Base-by-base conservation (phyloP, 2,888 invertebrate species). In the Sepiola atlantica region DNA sequence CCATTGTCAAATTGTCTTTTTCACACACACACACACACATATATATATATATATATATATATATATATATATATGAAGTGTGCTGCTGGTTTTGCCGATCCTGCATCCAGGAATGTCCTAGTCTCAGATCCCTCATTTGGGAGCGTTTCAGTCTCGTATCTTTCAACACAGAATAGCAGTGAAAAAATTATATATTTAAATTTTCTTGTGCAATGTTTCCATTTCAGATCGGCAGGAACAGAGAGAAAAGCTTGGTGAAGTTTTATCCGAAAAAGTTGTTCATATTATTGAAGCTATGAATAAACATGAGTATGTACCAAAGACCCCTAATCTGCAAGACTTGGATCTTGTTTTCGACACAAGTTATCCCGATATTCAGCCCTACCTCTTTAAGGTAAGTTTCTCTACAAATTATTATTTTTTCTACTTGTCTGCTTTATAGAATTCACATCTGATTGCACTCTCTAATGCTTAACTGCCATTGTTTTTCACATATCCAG, bases 281-380 rank as follows among this genome's bases (percentile, higher is more conserved):
- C 98, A 99, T 97, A 99, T 99, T 96, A 99, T 99, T 0, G 99
- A 99, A 97, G 98, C 99, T 94, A 99, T 99, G 98, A 99, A 99
- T 97, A 98, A 98, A 95, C 98, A 99, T 97, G 99, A 99, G 97
- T 99, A 99, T 98, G 98, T 99, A 95, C 99, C 99, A 35, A 99
- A 99, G 97, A 99, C 99, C 98, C 99, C 99, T 95, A 98, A 98
- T 97, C 98, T 98, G 97, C 98, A 98, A 35, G 99, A 99, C 97
- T 98, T 99, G 95, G 99, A 99, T 97, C 98, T 99, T 95, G 98
- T 99, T 96, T 99, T 99, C 97, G 99, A 99, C 97, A 99, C 99
- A 35, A 98, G 98, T 61, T 99, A 98, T 97, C 98, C 98, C 0
- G 99, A 99, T 97, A 98, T 99, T 94, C 99, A 99, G 97, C 99